Percentiles rank a stretch among this genome's conserved stretches.
These are phyloP conservation scores for Dryadula phaetusa DNA, from an alignment of 2,888 invertebrate species.

Conservation along the genomic window DNA sequence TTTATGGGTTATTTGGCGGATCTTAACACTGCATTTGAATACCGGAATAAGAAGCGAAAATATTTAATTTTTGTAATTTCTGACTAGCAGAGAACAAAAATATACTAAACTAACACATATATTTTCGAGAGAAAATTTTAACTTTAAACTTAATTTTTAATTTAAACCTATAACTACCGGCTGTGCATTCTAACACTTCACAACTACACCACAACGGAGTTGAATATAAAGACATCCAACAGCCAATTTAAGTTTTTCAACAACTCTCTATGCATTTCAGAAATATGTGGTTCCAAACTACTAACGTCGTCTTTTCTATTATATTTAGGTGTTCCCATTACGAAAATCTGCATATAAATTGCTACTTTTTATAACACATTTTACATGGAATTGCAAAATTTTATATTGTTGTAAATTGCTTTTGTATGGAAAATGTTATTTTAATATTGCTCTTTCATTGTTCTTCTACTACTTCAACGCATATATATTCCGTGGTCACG, in stretches of 20 bases:
- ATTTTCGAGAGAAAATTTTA: too few relatives aligned
- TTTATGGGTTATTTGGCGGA: too few relatives aligned
- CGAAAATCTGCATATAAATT: constrained; percentile 28
- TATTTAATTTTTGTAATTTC: too few relatives aligned
- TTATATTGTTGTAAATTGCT: not conserved
- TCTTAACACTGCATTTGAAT: too few relatives aligned
- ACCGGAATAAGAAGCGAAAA: too few relatives aligned
- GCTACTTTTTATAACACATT: constrained; percentile 23
- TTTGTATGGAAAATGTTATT: not conserved
- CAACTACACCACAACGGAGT: not conserved
- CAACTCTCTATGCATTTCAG: constrained; percentile 44
- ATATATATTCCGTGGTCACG: too few relatives aligned
- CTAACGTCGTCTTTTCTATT: constrained; percentile 28
- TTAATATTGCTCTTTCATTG: too few relatives aligned
- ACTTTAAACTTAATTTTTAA: too few relatives aligned
- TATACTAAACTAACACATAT: too few relatives aligned
- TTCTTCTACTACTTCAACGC: too few relatives aligned
- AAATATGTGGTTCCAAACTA: constrained; percentile 44
- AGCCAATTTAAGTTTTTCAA: constrained; percentile 74
- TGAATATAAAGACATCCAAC: constrained; percentile 67
- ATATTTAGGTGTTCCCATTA: constrained; percentile 30
- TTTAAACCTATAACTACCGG: too few relatives aligned
- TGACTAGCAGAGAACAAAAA: too few relatives aligned
- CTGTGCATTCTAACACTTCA: not conserved
- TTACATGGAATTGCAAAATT: constrained; percentile 4